Evolutionary conservation across 1,140 invertebrate species (phyloP).

Genomic region (Platorchestia sp.): DNA sequence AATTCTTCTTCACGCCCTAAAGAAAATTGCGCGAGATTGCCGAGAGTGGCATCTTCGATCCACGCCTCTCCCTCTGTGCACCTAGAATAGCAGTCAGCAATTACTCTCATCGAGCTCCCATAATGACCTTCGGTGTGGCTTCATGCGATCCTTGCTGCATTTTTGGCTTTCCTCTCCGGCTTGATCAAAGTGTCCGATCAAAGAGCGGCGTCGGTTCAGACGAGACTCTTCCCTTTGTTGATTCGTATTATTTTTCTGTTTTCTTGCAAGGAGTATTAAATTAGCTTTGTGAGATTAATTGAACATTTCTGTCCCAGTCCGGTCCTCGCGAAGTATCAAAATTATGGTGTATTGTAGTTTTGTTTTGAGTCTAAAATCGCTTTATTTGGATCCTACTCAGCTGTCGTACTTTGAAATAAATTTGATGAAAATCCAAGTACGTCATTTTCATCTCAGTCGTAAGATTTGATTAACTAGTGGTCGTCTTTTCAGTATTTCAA

Average conservation of each 20-base stretch:
- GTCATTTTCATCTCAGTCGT: neutral
- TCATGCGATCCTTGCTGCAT: neutral
- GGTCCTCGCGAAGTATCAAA: neutral
- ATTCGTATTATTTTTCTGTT: neutral
- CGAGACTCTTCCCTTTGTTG: neutral
- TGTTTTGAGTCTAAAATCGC: neutral
- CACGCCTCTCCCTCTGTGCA: neutral
- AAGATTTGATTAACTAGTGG: too few relatives aligned
- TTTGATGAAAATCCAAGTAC: neutral
- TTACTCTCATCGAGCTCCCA: neutral
- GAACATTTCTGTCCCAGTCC: neutral
- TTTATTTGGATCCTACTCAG: neutral
- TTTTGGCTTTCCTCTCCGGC: neutral
- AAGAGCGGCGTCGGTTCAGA: neutral
- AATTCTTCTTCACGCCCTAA: constrained; percentile 46
- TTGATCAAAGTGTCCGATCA: neutral
- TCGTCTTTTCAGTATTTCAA: neutral
- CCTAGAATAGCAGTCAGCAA: neutral
- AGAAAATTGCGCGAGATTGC: constrained; percentile 42
- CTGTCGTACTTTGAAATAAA: neutral
- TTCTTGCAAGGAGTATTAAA: neutral
- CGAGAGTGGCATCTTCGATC: neutral
- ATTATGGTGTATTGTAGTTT: neutral
- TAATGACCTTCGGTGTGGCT: neutral
- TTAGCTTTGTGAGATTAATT: neutral